Evolutionary conservation across 2,888 invertebrate species (phyloP), one percentile per base, ranked within the genome.

Genomic region (Griposia aprilina): DNA sequence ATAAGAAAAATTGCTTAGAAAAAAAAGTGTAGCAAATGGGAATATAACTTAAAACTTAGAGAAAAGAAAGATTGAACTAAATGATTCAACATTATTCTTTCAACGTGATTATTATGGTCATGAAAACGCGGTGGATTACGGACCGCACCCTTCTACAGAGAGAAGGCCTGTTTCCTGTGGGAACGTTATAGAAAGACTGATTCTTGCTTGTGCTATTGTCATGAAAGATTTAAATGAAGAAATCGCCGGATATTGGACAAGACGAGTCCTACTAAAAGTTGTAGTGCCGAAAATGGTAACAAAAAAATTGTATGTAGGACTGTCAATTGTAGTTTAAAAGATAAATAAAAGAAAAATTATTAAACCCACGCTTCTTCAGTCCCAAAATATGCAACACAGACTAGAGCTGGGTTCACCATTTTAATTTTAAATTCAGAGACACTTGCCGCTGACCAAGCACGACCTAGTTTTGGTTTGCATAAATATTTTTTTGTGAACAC

Each of bases 391-490:
- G 74, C 71, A 63, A 70, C 72, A 50, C 30, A 48, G 85, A 71
- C 52, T 26, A 80, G 67, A 13, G 57, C n/a, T 57, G 57, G n/a
- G 65, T 72, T 78, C 57, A 80, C 69, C 48, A 83, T 87, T 83
- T 79, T 60, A 86, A 87, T 81, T 85, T 85, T 74, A 81, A 87
- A 87, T 87, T 85, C 65, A 57, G 72, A 74, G 76, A 75, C 73
- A 52, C 67, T 76, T 70, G 36, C 63, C n/a, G 65, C 57, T 67
- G 62, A 70, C 75, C 74, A 78, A 74, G 62, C 45, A 48, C 71
- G 86, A 50, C 75, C 83, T 65, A 85, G 69, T 80, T 87, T 59
- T 23, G 13, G 63, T 50, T 73, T 62, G 62, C 48, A 76, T 74
- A 72, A 68, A 80, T 73, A 72, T 76, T 79, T 79, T 84, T 72